These are phyloP conservation scores for Podilymbus podiceps DNA, from an alignment of 2,113 vertebrate species.

Conservation along the genomic window DNA sequence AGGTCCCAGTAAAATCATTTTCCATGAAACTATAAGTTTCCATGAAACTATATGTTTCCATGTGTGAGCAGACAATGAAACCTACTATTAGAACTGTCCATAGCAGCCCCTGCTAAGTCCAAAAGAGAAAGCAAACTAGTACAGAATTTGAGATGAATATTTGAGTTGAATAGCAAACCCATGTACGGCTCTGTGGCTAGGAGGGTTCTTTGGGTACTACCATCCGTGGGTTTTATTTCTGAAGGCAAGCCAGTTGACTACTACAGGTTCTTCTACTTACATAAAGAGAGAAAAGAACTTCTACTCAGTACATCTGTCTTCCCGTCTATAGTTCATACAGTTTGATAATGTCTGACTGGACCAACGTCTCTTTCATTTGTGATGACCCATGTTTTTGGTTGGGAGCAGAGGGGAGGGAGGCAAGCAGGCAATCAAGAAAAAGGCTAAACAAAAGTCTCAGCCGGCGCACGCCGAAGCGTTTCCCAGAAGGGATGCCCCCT, in stretches of 20 bases:
- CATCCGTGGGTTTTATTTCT: neutral
- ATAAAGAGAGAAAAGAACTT: neutral
- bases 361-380: neutral
- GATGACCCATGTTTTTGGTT: neutral
- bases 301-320: neutral
- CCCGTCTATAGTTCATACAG: neutral
- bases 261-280: neutral
- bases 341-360: neutral
- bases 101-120: neutral
- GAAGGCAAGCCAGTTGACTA: neutral
- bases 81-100: neutral
- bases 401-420: neutral
- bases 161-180: neutral
- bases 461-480: rapidly evolving
- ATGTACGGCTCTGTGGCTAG: neutral
- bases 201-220: neutral
- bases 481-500: neutral
- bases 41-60: neutral
- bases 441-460: neutral
- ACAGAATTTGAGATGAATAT: neutral
- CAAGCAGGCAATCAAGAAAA: neutral
- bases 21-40: neutral
- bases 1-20: neutral
- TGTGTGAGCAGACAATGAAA: neutral
- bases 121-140: neutral